These are phyloP conservation scores for Candidula unifasciata DNA, from an alignment of 2,888 invertebrate genomes.

Conservation along the genomic window DNA sequence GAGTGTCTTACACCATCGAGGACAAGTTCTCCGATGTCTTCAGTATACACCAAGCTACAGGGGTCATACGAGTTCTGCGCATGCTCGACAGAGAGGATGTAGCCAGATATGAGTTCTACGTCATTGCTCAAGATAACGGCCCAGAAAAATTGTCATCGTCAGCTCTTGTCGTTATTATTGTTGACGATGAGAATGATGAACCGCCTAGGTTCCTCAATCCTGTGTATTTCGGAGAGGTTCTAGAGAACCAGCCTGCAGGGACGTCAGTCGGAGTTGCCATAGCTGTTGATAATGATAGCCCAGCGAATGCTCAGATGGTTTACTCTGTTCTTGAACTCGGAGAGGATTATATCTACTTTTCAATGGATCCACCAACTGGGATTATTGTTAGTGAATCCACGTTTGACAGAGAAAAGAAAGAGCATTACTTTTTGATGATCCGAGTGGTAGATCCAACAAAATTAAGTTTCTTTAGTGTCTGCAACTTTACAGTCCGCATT, in stretches of 20 bases:
- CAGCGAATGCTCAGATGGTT: constrained; percentile 87
- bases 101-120: constrained; percentile 88
- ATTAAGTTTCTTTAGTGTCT: constrained; percentile 85
- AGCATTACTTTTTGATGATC: constrained; percentile 89
- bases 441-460: constrained; percentile 87
- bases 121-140: constrained; percentile 87
- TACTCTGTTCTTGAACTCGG: constrained; percentile 46
- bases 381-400: constrained; percentile 90
- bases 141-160: constrained; percentile 87
- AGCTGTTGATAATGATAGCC: constrained; percentile 93
- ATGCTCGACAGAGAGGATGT: constrained; percentile 90
- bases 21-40: constrained; percentile 85
- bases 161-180: constrained; percentile 84
- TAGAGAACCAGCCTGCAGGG: constrained; percentile 92
- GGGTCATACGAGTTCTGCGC: constrained; percentile 89
- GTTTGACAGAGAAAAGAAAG: constrained; percentile 89
- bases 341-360: constrained; percentile 74
- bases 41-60: constrained; percentile 89
- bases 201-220: constrained; percentile 87
- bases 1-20: constrained; percentile 80
- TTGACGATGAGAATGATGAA: constrained; percentile 96
- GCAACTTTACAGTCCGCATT: constrained; percentile 94
- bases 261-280: constrained; percentile 92
- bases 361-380: constrained; percentile 85
- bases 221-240: constrained; percentile 92